Conservation (phyloP, 2,113 vertebrate species). For the Potamarius usumacintae region DNA sequence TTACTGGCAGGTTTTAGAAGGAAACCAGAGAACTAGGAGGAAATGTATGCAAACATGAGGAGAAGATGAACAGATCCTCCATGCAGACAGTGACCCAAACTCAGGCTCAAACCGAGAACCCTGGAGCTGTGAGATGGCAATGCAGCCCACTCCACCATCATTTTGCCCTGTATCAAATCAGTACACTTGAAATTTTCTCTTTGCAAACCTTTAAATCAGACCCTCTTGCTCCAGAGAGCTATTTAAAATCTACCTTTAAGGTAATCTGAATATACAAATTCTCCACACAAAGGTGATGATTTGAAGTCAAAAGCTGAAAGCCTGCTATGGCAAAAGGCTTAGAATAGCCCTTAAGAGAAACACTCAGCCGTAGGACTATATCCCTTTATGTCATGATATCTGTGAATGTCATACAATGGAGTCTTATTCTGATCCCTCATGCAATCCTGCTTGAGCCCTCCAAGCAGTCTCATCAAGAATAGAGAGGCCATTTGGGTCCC, state of each 20-base stretch:
- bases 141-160: not conserved
- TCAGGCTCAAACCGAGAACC: not conserved
- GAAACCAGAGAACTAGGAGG: not conserved
- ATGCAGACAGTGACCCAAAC: not conserved
- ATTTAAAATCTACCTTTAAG: not conserved
- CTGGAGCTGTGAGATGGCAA: not conserved
- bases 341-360: conserved; percentile 34
- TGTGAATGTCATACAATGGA: conserved; percentile 43
- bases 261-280: conserved; percentile 22
- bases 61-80: not conserved
- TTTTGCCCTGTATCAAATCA: not conserved
- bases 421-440: conserved; percentile 45
- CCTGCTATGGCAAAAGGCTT: not conserved
- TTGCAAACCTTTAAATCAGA: not conserved
- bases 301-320: conserved; percentile 25
- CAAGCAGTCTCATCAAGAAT: conserved; percentile 44
- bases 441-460: conserved; percentile 39
- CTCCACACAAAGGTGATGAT: conserved; percentile 11
- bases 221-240: not conserved
- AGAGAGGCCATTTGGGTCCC: conserved; percentile 47
- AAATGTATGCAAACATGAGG: not conserved
- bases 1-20: not conserved
- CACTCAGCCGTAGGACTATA: conserved; percentile 32
- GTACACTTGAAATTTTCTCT: not conserved
- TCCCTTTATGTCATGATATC: conserved; percentile 47